Evolutionary conservation across 2,888 invertebrate species (phyloP), one percentile per base, ranked within the genome.

Genomic region (Gisinianus flammeolus): DNA sequence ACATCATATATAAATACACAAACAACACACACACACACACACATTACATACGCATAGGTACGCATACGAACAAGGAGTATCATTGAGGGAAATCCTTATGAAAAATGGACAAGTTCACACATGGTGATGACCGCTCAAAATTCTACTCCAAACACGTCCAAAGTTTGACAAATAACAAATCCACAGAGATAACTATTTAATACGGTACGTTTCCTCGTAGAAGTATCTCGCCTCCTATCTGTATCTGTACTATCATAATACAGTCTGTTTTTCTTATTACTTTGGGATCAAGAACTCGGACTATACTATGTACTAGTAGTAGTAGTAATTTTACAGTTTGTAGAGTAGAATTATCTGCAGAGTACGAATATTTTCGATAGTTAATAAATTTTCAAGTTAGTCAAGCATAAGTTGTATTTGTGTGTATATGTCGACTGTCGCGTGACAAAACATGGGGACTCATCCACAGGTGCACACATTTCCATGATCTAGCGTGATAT

Each of bases 21-120:
- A n/a, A n/a, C n/a, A n/a, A 58, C 22, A 10, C 16, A 12, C 56
- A 12, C 10, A 5, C 22, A 12, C 56, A 5, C 8, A 8, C 28
- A 4, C 12, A 6, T 19, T 24, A 26, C 28, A 2, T 66, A 10
- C 30, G 31, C 28, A 31, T 28, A 33, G 33, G 33, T 22, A 26
- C 10, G 58, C 10, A 69, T 12, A 69, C 69, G 22, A 44, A 69
- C 26, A 58, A n/a, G 58, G 12, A 10, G 44, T 52, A 44, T 35
- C 12, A 10, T 19, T 68, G 44, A 44, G 44, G 44, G 19, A 68
- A 22, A 52, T 35, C 28, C 71, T 72, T 58, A 72, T 72, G 72
- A 72, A 72, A 72, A 72, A 72, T 72, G 31, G 31, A 72, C 56
- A 72, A 72, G 72, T 72, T 72, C 72, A 72, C 72, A 72, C 72